Evolutionary conservation across 2,113 vertebrate genomes (phyloP), one percentile per base, ranked within the genome.

Genomic region (Melanostigma gelatinosum): DNA sequence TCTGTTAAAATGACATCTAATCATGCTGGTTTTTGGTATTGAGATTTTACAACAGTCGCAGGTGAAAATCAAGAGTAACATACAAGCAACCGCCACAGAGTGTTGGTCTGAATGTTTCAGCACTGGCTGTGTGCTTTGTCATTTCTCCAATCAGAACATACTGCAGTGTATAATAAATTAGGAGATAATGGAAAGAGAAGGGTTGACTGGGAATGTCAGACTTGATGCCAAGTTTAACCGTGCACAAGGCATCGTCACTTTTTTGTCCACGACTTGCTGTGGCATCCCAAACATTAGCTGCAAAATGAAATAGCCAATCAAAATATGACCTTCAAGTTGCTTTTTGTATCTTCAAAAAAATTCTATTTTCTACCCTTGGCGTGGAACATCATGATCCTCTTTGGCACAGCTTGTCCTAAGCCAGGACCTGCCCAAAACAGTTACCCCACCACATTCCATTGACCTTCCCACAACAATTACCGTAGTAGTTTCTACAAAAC

Each of bases 391-490:
- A 16, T 62, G 76, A 86, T 55, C 62, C 8, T 69, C 36, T 32
- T 67, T 46, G 6, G 50, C 46, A 77, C 48, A 61, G 32, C 40
- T 10, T 4, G 46, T 61, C 60, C 58, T 81, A 65, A 40, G 77
- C 75, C 60, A 72, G 9, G 9, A 71, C 61, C 13, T 58, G 70
- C 32, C 66, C 54, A 63, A 72, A 84, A 77, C 57, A 79, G 65
- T 65, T 22, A 82, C 42, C 78, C 55, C 18, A 54, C 18, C 18
- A 58, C 74, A 82, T 70, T 77, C 79, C 63, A 69, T n/a, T 20
- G 50, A 68, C 55, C 63, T 64, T 13, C 60, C 54, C 63, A 54
- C 46, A 77, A 61, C 50, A 84, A 82, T 61, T 29, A 24, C 24
- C 24, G 24, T 24, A 69, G 46, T 20, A 20, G n/a, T 69, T 78